Base-by-base conservation (phyloP, 2,888 invertebrate genomes). In the Eilema sororculum region DNA sequence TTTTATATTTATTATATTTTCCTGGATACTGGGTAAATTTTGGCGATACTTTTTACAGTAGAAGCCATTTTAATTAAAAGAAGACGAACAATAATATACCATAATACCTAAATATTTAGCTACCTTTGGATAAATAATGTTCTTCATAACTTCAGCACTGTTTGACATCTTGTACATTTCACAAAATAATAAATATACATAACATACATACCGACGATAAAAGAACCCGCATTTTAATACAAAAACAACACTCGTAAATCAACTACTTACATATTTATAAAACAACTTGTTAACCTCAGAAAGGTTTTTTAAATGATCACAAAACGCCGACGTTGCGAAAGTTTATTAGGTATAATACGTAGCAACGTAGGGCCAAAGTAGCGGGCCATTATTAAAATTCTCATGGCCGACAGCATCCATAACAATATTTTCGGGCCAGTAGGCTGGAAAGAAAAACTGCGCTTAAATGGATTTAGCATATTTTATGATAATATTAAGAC, bases 391-490 rank as follows among this genome's bases (percentile, higher is more conserved):
- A 90, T 89, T 86, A 91, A 86, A 86, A 86, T 89, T 90, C 85
- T 81, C 87, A 84, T 84, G 82, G 85, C 86, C 90, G 80, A 84
- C 87, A 86, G 78, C 80, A 65, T 77, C 85, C 86, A 87, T 89
- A 90, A 91, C 89, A 91, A 91, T 91, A 90, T 93, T 89, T 88
- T 88, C 87, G 76, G 84, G 78, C 86, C 88, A 88, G 87, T 88
- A 88, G 88, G 86, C 90, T 84, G 86, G 80, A 87, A 80, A 86
- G 87, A 90, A 90, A 91, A 91, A 91, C 87, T 88, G 89, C 84
- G 84, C 86, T 88, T 87, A 90, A 92, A 91, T 89, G 89, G 87
- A 90, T 91, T 89, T 88, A 87, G 89, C 90, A 91, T 91, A 91
- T 92, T 92, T 92, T 81, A 86, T 85, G 86, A 82, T 87, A 88